These are phyloP conservation scores for Neomonachus schauinslandi DNA, from an alignment of 2,113 vertebrate species.

Conservation along the genomic window DNA sequence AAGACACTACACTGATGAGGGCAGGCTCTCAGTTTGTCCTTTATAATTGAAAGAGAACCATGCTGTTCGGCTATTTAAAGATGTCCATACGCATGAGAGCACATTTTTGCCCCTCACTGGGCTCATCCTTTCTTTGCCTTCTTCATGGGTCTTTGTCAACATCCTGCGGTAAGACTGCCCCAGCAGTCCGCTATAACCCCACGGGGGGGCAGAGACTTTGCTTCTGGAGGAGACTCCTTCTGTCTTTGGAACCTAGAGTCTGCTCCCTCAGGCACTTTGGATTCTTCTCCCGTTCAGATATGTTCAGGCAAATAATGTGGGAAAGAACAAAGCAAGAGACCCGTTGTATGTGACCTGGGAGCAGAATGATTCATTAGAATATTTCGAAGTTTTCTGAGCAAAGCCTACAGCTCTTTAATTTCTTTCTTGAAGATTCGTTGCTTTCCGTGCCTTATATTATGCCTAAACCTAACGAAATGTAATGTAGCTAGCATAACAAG, in stretches of 20 bases:
- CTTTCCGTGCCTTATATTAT: constrained; percentile 43
- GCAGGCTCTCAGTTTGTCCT: background rate
- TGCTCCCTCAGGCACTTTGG: background rate
- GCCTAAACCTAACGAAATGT: constrained; percentile 55
- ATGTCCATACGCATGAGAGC: background rate
- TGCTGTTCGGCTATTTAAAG: background rate
- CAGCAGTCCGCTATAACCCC: rapidly evolving
- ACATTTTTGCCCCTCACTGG: rapidly evolving
- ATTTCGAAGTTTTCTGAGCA: constrained; percentile 60
- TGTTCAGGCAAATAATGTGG: background rate
- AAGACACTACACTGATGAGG: background rate
- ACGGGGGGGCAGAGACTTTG: background rate
- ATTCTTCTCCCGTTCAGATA: constrained; percentile 51
- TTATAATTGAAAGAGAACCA: background rate
- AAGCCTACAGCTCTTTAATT: constrained; percentile 51
- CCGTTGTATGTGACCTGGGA: background rate
- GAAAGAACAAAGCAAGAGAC: constrained; percentile 44
- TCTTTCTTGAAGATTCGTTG: constrained; percentile 45
- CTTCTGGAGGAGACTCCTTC: background rate
- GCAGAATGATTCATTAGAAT: constrained; percentile 51
- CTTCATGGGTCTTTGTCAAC: rapidly evolving
- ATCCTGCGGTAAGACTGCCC: background rate
- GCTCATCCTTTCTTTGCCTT: background rate
- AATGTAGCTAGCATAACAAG: constrained; percentile 21
- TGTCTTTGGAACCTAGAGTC: background rate